Evolutionary conservation across 2,888 invertebrate species (phyloP), one percentile per base, ranked within the genome.

Genomic region (Dorcus parallelipipedus): DNA sequence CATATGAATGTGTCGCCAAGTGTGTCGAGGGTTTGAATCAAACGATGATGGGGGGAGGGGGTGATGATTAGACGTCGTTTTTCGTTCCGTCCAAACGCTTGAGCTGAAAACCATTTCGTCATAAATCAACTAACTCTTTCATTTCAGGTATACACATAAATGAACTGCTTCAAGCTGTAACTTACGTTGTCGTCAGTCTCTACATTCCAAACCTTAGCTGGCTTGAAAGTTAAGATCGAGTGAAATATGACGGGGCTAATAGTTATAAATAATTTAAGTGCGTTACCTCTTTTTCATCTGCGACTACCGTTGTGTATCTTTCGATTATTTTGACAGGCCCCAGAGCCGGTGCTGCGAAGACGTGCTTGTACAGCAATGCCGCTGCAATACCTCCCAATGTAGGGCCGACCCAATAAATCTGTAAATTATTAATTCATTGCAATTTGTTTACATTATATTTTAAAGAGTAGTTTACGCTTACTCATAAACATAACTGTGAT

Each of bases 331-430:
- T 75, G 45, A 80, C 69, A 47, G 73, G 72, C 41, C 74, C 76
- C 63, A 82, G 81, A 69, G 71, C 71, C 62, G 78, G 78, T 43
- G 76, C 78, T 40, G 75, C 84, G 75, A 88, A 85, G 66, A 86
- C 79, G 74, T 86, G 84, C 41, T 86, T 86, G 77, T 93, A 94
- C 49, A 93, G 78, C 23, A 93, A 80, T 3, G 88, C 88, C 2
- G 89, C 93, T 0, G 86, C 85, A 52, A 92, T 81, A 5, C 91
- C 94, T 41, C 94, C 94, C 2, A 89, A 80, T 59, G 91, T 84
- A 0, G 94, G 94, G 0, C 94, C 95, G n/a, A 87, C 83, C 94
- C 94, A 95, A 79, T 93, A 95, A 0, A 94, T 84, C 90, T 87
- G 73, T 1, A 74, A 69, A 7, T n/a, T 14, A 23, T 14, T 4